Conservation (phyloP, 2,888 invertebrate genomes). For the Fragum fragum region DNA sequence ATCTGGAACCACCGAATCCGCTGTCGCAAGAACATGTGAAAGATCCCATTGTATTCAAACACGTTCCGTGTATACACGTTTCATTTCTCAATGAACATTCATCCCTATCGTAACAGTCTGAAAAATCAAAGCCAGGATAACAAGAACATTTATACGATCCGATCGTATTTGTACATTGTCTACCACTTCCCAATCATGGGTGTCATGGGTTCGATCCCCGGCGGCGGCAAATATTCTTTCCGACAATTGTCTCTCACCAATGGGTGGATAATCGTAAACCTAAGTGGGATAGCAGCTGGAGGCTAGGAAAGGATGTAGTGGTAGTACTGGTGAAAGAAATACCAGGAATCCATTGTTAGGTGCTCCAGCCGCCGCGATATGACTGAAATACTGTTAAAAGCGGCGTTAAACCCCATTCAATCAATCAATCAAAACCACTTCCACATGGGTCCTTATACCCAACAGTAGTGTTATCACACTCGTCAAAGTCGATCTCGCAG, state of each 20-base stretch:
- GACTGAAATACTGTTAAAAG: too few species aligned
- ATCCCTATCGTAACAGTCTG: conserved; percentile 32
- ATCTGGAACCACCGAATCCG: conserved; percentile 2
- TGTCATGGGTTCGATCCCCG: conserved; percentile 64
- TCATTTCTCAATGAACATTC: conserved; percentile 32
- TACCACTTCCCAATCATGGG: conserved; percentile 62
- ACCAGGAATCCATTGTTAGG: too few species aligned
- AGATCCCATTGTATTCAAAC: conserved; percentile 38
- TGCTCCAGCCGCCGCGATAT: too few species aligned
- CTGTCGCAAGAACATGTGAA: conserved; percentile 38
- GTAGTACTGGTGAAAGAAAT: too few species aligned
- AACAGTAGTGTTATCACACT: neutral
- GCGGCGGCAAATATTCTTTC: too few species aligned
- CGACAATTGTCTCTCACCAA: too few species aligned
- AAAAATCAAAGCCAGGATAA: conserved; percentile 26
- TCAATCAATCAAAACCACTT: conserved; percentile 15
- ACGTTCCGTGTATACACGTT: conserved; percentile 37
- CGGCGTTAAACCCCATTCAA: conserved; percentile 55
- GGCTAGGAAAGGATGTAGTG: too few species aligned
- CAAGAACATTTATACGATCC: conserved; percentile 38
- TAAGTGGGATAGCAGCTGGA: too few species aligned
- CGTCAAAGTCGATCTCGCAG: neutral
- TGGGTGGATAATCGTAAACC: too few species aligned
- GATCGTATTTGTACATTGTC: conserved; percentile 29
- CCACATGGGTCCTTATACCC: conserved; percentile 6